phyloP scores from a whole-genome alignment of 2,113 vertebrate species.

The Hypomesus transpacificus region DNA sequence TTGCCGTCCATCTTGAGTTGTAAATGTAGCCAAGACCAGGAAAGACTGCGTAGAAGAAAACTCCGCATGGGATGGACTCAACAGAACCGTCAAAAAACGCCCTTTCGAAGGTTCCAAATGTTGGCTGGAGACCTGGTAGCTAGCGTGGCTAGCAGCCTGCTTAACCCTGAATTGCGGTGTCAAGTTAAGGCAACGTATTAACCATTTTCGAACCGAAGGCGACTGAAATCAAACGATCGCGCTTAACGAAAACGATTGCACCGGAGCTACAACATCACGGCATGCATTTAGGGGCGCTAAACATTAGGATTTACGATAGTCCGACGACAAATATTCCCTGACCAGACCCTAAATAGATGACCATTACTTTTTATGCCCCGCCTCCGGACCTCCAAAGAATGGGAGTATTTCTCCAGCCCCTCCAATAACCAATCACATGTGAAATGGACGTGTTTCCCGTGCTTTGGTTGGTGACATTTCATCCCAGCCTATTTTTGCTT shows the following conservation, averaged over 20 bases:
- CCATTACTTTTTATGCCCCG: conserved; percentile 71
- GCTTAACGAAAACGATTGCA: not conserved
- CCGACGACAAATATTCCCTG: conserved; percentile 54
- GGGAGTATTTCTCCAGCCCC: conserved; percentile 63
- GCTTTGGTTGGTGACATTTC: conserved; percentile 53
- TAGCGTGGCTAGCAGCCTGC: conserved; percentile 61
- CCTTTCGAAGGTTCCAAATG: conserved; percentile 48
- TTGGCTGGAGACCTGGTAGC: conserved; percentile 38
- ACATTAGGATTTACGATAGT: conserved; percentile 36
- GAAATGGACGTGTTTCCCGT: conserved; percentile 20
- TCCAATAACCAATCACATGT: conserved; percentile 57
- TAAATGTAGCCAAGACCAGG: conserved; percentile 2
- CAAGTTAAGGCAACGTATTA: conserved; percentile 48
- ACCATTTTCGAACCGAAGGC: conserved; percentile 12
- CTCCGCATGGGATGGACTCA: conserved; percentile 41
- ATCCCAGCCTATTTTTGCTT: conserved; percentile 25
- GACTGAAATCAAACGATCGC: not conserved
- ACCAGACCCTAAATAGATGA: conserved; percentile 68
- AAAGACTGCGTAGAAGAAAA: conserved; percentile 21
- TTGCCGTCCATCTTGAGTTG: conserved; percentile 42
- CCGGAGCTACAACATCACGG: not conserved
- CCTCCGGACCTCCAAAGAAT: conserved; percentile 57
- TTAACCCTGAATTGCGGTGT: conserved; percentile 56
- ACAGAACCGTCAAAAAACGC: conserved; percentile 51
- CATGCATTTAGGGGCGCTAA: conserved; percentile 17